phyloP scores from a whole-genome alignment of 2,113 vertebrate species.

The Salvelinus namaycush region DNA sequence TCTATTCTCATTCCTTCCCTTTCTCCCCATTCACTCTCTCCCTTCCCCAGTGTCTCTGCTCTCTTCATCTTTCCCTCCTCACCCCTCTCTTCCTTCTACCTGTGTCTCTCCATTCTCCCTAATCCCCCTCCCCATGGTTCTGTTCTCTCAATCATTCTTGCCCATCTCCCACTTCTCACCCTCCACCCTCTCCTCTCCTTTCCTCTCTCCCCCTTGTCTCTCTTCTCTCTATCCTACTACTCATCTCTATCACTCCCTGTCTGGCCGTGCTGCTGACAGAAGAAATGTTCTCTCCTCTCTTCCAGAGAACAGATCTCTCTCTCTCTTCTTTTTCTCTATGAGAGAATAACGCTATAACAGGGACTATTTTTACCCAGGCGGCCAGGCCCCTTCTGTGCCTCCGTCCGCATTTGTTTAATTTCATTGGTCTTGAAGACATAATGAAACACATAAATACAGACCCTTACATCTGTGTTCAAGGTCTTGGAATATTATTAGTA shows the following conservation, averaged over 20 bases:
- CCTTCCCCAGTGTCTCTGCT: not conserved
- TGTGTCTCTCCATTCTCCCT: not conserved
- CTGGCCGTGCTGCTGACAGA: slow-evolving; percentile 43
- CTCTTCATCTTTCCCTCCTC: not conserved
- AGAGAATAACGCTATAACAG: not conserved
- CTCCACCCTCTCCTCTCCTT: slow-evolving; percentile 49
- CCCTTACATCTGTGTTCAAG: slow-evolving; percentile 53
- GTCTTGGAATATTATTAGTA: slow-evolving; percentile 54
- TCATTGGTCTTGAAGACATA: slow-evolving; percentile 66
- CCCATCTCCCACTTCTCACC: slow-evolving; percentile 28
- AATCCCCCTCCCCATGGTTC: not conserved
- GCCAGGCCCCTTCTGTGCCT: slow-evolving; percentile 42
- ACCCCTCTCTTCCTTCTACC: not conserved
- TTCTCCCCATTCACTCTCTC: not conserved
- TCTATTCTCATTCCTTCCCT: slow-evolving; percentile 11
- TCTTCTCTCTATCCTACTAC: not conserved
- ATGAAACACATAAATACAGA: slow-evolving; percentile 74
- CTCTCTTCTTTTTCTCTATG: slow-evolving; percentile 7
- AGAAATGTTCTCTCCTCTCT: slow-evolving; percentile 54
- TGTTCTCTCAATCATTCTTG: no score
- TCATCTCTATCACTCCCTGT: slow-evolving; percentile 54
- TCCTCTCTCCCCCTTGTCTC: slow-evolving; percentile 9
- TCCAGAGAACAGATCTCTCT: not conserved
- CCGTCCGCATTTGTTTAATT: slow-evolving; percentile 67
- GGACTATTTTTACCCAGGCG: slow-evolving; percentile 48